phyloP scores from a whole-genome alignment of 2,888 invertebrate genomes.

The Eupelmus urozonus region DNA sequence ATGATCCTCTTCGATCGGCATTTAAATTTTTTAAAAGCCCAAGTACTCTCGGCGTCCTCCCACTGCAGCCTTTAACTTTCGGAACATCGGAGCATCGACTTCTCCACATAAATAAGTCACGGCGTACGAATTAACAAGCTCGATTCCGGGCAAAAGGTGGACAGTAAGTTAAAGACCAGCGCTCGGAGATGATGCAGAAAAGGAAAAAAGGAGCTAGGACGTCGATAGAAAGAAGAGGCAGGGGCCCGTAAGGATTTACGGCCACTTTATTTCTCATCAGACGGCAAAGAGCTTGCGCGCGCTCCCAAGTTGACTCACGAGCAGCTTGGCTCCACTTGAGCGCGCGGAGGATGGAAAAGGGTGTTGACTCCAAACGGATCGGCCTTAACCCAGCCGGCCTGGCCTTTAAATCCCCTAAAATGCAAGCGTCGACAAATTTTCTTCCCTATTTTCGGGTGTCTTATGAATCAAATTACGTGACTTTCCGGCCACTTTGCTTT shows the following conservation, averaged over 20 bases:
- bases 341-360: slow-evolving; percentile 42
- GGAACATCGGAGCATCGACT: no score
- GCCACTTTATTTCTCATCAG: slow-evolving; percentile 73
- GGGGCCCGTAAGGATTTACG: slow-evolving; percentile 67
- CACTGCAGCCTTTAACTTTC: no score
- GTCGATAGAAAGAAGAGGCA: slow-evolving; percentile 34
- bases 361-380: slow-evolving; percentile 40
- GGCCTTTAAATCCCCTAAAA: slow-evolving; percentile 35
- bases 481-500: slow-evolving; percentile 11
- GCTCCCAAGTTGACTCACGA: slow-evolving; percentile 57
- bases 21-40: no score
- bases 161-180: slow-evolving; percentile 27
- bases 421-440: slow-evolving; percentile 36
- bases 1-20: no score
- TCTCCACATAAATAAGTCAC: slow-evolving; percentile 62
- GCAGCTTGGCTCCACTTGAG: slow-evolving; percentile 43
- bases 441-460: slow-evolving; percentile 35
- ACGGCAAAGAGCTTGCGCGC: slow-evolving; percentile 61
- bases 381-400: slow-evolving; percentile 24
- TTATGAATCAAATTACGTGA: slow-evolving; percentile 69
- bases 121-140: slow-evolving; percentile 50
- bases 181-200: slow-evolving; percentile 25
- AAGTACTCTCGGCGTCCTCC: no score
- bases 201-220: not conserved
- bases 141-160: slow-evolving; percentile 65